Evolutionary conservation across 2,113 vertebrate genomes (phyloP).

Genomic region (Oplegnathus fasciatus): DNA sequence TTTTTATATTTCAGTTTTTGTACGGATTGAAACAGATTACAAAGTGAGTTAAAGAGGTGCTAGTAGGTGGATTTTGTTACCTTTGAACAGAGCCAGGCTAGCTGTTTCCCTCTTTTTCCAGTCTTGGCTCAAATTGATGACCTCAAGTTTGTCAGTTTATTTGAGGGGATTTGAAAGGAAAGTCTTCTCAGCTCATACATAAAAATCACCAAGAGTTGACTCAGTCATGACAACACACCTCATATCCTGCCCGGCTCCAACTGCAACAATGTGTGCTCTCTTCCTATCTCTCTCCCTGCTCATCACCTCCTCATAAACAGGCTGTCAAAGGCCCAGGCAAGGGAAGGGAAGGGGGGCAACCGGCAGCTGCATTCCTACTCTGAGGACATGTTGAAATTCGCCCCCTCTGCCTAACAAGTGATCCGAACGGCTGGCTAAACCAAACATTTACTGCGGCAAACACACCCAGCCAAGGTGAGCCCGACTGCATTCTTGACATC

Average conservation of each 20-base stretch:
- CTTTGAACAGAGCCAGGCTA: no score
- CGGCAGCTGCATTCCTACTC: slow-evolving; percentile 72
- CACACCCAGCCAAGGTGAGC: slow-evolving; percentile 55
- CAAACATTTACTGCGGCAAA: slow-evolving; percentile 59
- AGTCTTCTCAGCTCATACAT: not conserved
- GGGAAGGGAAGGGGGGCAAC: slow-evolving; percentile 23
- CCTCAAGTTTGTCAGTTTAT: not conserved
- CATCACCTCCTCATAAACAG: slow-evolving; percentile 81
- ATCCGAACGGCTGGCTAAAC: slow-evolving; percentile 47
- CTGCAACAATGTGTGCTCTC: slow-evolving; percentile 35
- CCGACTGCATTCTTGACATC: slow-evolving; percentile 17
- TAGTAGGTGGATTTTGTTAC: no score
- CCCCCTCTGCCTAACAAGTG: slow-evolving; percentile 50
- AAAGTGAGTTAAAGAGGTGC: no score
- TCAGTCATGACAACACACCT: slow-evolving; percentile 25
- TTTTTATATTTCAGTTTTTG: not conserved
- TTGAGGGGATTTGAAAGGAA: not conserved
- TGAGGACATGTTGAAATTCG: slow-evolving; percentile 79
- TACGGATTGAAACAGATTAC: not conserved
- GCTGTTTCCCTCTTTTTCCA: not conserved
- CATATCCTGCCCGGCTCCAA: slow-evolving; percentile 39
- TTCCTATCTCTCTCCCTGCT: slow-evolving; percentile 54
- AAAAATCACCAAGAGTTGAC: slow-evolving; percentile 15
- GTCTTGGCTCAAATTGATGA: not conserved
- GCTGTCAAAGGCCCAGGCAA: slow-evolving; percentile 40